Evolutionary conservation across 2,113 vertebrate genomes (phyloP).

Genomic region (Halichoerus grypus): DNA sequence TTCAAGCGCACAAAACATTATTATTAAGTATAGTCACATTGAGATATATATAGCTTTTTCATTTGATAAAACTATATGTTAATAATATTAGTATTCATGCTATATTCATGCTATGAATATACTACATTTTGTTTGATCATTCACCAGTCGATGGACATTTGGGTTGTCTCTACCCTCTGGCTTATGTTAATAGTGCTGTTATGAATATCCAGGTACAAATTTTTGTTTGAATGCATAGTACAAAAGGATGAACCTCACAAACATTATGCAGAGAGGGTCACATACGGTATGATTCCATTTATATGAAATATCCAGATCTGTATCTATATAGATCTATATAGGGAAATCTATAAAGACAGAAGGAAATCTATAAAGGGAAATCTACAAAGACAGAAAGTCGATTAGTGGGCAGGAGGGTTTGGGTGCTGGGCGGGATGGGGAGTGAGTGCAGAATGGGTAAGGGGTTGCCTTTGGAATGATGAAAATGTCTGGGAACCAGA

Average conservation of each 20-base stretch:
- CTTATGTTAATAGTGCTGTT: not conserved
- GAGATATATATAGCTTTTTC: not conserved
- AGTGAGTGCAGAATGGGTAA: not conserved
- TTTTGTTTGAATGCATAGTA: too few species aligned
- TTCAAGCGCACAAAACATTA: not conserved
- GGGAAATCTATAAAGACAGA: too few species aligned
- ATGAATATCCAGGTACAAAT: accelerated
- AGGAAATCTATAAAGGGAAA: not conserved
- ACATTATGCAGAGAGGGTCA: not conserved
- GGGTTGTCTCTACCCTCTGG: not conserved
- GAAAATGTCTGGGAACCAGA: not conserved
- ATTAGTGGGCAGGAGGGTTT: too few species aligned
- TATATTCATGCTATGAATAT: not conserved
- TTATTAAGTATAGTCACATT: not conserved
- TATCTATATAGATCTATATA: too few species aligned
- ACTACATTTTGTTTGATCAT: not conserved
- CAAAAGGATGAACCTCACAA: accelerated
- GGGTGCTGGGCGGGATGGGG: too few species aligned
- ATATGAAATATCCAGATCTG: not conserved
- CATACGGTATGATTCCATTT: accelerated
- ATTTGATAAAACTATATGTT: not conserved
- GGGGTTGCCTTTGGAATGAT: not conserved
- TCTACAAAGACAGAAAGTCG: not conserved
- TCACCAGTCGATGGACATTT: too few species aligned
- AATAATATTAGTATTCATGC: not conserved